Evolutionary conservation across 2,888 invertebrate species (phyloP), one percentile per base, ranked within the genome.

Genomic region (Callyntrura guangdongensis): DNA sequence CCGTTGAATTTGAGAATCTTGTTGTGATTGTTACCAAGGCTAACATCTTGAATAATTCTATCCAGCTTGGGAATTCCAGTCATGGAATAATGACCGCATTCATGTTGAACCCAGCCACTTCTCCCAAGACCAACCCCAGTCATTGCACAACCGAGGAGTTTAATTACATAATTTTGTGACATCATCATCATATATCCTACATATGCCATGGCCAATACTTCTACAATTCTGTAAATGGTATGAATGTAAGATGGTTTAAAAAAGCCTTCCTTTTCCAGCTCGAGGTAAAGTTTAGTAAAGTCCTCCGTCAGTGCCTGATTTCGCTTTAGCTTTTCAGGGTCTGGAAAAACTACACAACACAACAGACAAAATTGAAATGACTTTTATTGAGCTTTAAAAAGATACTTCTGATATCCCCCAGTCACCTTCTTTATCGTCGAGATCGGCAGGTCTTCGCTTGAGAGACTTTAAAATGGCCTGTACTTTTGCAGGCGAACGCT

Each of bases 31-130:
- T 91, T 86, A 93, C 93, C 92, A 47, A 93, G 92, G 56, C 93
- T 25, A 36, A 93, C 53, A 5, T 91, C 86, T 56, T 92, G 92
- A 9, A 93, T 22, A 22, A 89, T 5, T 64, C 91, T 67, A 61
- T 93, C 93, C 6, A 88, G 25, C 47, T 91, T 92, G 5, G 93
- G 92, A 56, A 72, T 88, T 67, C 93, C 93, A 47, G 91, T 92
- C 3, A 92, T 6, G 9, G 92, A 92, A 61, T 91, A 86, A 86
- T 93, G 93, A n/a, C 93, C 93, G 53, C 86, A 82, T 82, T 92
- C 92, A 85, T 93, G 93, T 79, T 91, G 92, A 17, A 93, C 67
- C 92, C 92, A 93, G 0, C 93, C 93, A 90, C 89, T 89, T 61
- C 93, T 79, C n/a, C 93, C 93, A 77, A 92, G 93, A 47, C 92